A percentile compares a stretch with the other conserved stretches of the same genome.
phyloP scores from a whole-genome alignment of 35 echinoderm and acorn worm species.

The Lytechinus variegatus region DNA sequence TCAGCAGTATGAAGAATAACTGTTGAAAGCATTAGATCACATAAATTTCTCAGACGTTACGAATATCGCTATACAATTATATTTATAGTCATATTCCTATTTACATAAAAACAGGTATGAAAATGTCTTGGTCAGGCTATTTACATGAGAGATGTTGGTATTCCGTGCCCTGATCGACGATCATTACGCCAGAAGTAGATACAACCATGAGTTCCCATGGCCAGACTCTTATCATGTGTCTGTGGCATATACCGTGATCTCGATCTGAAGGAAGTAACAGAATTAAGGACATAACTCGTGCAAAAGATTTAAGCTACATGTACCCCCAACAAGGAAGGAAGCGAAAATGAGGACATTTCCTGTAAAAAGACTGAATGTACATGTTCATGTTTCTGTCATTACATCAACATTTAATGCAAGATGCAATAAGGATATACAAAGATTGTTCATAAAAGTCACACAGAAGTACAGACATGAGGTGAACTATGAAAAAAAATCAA shows the following conservation, averaged over 20 bases:
- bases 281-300: background rate
- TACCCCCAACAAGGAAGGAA: no score
- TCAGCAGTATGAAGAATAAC: background rate
- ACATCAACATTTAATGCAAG: no score
- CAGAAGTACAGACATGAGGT: no score
- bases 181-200: background rate
- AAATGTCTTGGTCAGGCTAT: slow-evolving; percentile 1
- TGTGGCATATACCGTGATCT: slow-evolving; percentile 48
- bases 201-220: background rate
- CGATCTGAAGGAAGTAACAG: background rate
- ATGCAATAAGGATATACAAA: no score
- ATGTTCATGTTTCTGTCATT: no score
- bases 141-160: background rate
- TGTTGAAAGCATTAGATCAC: background rate
- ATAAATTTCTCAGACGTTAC: background rate
- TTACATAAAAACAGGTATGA: slow-evolving; percentile 10
- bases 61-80: background rate
- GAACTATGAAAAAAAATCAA: no score
- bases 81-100: background rate
- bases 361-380: no score
- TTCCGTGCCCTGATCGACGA: background rate
- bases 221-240: slow-evolving; percentile 2
- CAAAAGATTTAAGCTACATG: no score
- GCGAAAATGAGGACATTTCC: no score
- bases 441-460: no score